Evolutionary conservation across 2,113 vertebrate species (phyloP).

Genomic region (Upupa epops): DNA sequence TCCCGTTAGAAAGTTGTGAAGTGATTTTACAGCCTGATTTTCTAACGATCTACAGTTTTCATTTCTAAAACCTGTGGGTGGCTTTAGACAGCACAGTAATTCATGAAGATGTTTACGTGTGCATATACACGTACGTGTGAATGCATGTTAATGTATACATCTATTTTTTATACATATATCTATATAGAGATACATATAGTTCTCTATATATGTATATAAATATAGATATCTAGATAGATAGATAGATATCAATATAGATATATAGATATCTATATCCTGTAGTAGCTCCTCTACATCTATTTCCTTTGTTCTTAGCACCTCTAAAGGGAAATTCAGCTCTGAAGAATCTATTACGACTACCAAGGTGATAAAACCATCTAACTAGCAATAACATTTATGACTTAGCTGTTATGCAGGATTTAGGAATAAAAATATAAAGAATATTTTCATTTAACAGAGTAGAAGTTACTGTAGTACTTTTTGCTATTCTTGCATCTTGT

Average conservation of each 20-base stretch:
- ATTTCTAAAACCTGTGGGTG: not conserved
- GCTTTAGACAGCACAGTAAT: not conserved
- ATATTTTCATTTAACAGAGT: not conserved
- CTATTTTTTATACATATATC: too few species aligned
- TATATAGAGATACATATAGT: too few species aligned
- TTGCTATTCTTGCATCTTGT: not conserved
- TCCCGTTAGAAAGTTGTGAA: not conserved
- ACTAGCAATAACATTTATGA: not conserved
- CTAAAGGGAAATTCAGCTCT: not conserved
- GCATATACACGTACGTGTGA: too few species aligned
- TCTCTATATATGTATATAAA: too few species aligned
- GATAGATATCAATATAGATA: not conserved
- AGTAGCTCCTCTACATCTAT: not conserved
- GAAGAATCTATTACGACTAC: not conserved
- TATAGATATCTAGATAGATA: too few species aligned
- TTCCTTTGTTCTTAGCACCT: not conserved
- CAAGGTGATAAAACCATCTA: not conserved
- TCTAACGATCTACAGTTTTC: not conserved
- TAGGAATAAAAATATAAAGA: not conserved
- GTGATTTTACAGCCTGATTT: not conserved
- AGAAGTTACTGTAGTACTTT: not conserved
- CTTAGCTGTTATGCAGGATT: not conserved
- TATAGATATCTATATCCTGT: not conserved
- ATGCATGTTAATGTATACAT: too few species aligned
- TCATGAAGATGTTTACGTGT: not conserved